Base-by-base conservation (phyloP, 2,888 invertebrate species). In the Cephus pulcher region DNA sequence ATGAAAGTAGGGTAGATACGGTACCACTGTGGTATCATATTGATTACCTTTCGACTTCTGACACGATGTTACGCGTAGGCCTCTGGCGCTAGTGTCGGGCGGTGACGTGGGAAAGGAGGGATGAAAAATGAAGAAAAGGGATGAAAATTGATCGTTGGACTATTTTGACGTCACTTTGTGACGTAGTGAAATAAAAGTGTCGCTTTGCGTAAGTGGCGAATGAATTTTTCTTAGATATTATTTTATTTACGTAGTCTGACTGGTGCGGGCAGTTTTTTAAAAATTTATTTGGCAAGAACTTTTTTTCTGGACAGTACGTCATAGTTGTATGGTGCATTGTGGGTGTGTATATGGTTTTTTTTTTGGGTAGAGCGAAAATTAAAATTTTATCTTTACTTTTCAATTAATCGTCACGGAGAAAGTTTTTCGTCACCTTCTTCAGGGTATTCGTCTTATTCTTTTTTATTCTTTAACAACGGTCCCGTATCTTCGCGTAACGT, bases 1-100 rank as follows among this genome's bases (percentile, higher is more conserved):
- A 88, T 88, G 88, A 88, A 87, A 87, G 84, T 84, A 88, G 88
- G 88, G 88, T 87, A 84, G 86, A 84, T 34, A 70, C 35, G 70
- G 76, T 69, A 12, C 32, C 9, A 23, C 23, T 40, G 23, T 40
- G 40, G 15, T 78, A 81, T 32, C 33, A 71, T 88, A 88, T 88
- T 88, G 88, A 88, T 88, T 87, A 86, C 83, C 82, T 83, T 80
- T 81, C 84, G 83, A 78, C 34, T 74, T 34, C 74, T 74, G 34
- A n/a, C 40, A 40, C 23, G 40, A 23, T 1, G 40, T 23, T 40
- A 9, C 40, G 23, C 9, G 40, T 1, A 23, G 23, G 23, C 2
- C 4, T 40, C 23, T 23, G 40, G 40, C 40, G 6, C 23, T 40
- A 32, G 71, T 32, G 71, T 11, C 11, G 32, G 30, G 12, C 30